Conservation (phyloP, 2,888 invertebrate genomes). For the Plutella xylostella region DNA sequence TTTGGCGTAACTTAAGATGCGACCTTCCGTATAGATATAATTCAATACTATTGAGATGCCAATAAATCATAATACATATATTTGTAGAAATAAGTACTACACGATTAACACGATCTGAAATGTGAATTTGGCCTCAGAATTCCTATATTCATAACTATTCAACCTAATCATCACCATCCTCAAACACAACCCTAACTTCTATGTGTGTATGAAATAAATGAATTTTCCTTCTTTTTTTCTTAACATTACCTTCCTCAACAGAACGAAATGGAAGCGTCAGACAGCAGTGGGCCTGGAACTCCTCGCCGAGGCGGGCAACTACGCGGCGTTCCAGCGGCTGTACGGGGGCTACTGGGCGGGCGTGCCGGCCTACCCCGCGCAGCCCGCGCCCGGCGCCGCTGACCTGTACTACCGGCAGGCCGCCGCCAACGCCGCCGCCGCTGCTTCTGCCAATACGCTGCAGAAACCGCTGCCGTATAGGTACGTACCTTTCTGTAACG, state of each 20-base stretch:
- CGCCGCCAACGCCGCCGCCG: slow-evolving; percentile 76
- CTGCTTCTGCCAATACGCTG: slow-evolving; percentile 75
- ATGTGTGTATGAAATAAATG: not conserved
- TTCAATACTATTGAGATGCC: too few relatives aligned
- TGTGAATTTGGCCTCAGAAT: too few relatives aligned
- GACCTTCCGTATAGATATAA: too few relatives aligned
- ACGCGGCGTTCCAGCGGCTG: slow-evolving; percentile 97
- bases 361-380: slow-evolving; percentile 75
- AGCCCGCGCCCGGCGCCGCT: slow-evolving; percentile 78
- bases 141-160: too few relatives aligned
- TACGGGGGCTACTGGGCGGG: slow-evolving; percentile 84
- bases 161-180: too few relatives aligned
- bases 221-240: not conserved
- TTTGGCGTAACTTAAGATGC: too few relatives aligned
- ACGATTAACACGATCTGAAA: too few relatives aligned
- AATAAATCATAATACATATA: too few relatives aligned
- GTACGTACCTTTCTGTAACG: too few relatives aligned
- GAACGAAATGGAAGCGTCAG: slow-evolving; percentile 99
- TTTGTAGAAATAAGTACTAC: too few relatives aligned
- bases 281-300: slow-evolving; percentile 97
- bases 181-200: too few relatives aligned
- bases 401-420: slow-evolving; percentile 87
- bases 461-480: slow-evolving; percentile 91
- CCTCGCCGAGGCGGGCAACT: slow-evolving; percentile 96
- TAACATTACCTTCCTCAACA: slow-evolving; percentile 40